Evolutionary conservation across 92 coral and sea anemone genomes (phyloP).

Genomic region (Montipora capitata): DNA sequence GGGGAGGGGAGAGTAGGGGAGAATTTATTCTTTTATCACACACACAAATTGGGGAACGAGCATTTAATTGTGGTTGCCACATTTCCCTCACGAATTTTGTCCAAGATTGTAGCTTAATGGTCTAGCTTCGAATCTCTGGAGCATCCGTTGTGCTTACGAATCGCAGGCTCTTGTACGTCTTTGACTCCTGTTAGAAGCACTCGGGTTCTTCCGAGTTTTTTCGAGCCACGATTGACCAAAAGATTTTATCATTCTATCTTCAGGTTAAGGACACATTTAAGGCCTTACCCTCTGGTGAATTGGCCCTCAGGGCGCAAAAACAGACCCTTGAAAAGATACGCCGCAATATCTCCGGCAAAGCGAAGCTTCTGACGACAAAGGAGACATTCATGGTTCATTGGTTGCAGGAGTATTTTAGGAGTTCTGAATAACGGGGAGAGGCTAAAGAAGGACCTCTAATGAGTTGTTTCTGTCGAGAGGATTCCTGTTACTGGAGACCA

Average conservation of each 20-base stretch:
- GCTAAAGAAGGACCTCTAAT: neutral
- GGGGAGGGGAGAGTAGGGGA: too few relatives aligned
- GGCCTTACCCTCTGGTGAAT: constrained; percentile 34
- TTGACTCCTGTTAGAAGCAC: too few relatives aligned
- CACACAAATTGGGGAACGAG: too few relatives aligned
- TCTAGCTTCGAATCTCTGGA: too few relatives aligned
- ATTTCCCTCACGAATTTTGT: too few relatives aligned
- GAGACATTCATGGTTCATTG: constrained; percentile 44
- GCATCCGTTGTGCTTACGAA: too few relatives aligned
- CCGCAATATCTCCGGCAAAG: constrained; percentile 34
- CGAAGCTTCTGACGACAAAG: constrained; percentile 39
- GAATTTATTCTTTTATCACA: too few relatives aligned
- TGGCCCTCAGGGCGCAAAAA: constrained; percentile 48
- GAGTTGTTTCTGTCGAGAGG: neutral
- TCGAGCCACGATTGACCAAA: too few relatives aligned
- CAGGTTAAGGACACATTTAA: constrained; percentile 61
- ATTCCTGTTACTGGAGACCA: neutral
- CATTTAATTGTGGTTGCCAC: too few relatives aligned
- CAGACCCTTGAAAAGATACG: constrained; percentile 57
- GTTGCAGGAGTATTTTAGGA: constrained; percentile 48
- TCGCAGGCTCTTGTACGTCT: too few relatives aligned
- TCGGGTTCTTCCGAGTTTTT: too few relatives aligned
- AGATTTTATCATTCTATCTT: neutral
- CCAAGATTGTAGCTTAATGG: too few relatives aligned
- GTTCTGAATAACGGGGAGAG: neutral